Evolutionary conservation across 2,888 invertebrate genomes (phyloP).

Genomic region (Spialia ferax): DNA sequence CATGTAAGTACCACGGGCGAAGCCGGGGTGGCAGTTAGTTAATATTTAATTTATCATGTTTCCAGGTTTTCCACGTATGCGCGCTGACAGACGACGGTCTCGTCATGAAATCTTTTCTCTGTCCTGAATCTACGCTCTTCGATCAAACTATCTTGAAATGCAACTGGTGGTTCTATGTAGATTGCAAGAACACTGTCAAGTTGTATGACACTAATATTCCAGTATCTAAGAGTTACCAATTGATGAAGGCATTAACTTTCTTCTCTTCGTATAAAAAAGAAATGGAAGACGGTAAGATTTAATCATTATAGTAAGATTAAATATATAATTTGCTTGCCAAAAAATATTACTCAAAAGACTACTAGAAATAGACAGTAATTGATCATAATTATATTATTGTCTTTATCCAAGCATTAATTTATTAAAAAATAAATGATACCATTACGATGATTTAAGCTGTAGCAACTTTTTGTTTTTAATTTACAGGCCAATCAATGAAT

Average conservation of each 20-base stretch:
- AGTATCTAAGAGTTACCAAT: constrained; percentile 95
- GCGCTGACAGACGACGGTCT: constrained; percentile 95
- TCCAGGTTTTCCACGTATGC: constrained; percentile 96
- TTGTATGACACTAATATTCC: constrained; percentile 96
- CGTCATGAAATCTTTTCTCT: constrained; percentile 96
- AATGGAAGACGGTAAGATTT: constrained; percentile 64
- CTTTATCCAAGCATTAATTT: too few species aligned
- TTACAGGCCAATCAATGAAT: constrained; percentile 65
- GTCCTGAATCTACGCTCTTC: constrained; percentile 96
- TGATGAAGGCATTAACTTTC: constrained; percentile 96
- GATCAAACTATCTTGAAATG: constrained; percentile 97
- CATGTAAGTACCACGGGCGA: too few species aligned
- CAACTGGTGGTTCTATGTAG: constrained; percentile 98
- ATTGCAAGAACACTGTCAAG: constrained; percentile 93
- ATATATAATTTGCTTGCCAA: too few species aligned
- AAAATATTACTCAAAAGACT: too few species aligned
- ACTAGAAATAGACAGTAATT: too few species aligned
- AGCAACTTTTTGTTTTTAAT: not conserved
- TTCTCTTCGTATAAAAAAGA: constrained; percentile 94
- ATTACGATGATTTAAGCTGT: too few species aligned
- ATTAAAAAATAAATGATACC: too few species aligned
- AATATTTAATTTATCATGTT: constrained; percentile 44
- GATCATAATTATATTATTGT: too few species aligned
- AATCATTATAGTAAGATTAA: too few species aligned
- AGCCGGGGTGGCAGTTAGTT: too few species aligned